A percentile compares a stretch with the other conserved stretches of the same genome.
phyloP scores from a whole-genome alignment of 2,888 invertebrate genomes.

The Acanthopleura granulata region DNA sequence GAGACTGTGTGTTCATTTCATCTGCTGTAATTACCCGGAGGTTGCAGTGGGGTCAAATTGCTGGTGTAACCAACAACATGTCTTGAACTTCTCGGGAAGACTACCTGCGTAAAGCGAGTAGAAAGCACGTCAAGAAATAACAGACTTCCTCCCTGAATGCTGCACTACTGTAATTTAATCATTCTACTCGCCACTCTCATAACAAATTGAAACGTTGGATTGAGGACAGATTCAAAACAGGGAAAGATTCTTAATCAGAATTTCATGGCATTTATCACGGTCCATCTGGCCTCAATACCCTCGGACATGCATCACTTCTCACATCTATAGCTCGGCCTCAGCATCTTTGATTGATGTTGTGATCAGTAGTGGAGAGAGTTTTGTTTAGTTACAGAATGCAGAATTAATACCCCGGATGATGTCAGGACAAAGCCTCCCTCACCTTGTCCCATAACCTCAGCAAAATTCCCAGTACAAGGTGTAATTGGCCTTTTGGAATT shows the following conservation, averaged over 20 bases:
- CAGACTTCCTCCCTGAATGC: not conserved
- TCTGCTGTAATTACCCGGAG: not conserved
- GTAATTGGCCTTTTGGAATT: too few species aligned
- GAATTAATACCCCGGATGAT: too few species aligned
- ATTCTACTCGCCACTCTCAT: not conserved
- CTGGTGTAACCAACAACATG: not conserved
- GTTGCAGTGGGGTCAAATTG: not conserved
- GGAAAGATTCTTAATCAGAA: not conserved
- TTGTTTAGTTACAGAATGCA: too few species aligned
- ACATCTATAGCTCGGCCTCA: too few species aligned
- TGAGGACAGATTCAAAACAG: not conserved
- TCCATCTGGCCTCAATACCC: not conserved
- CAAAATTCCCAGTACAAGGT: too few species aligned
- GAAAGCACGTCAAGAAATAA: slow-evolving; percentile 10
- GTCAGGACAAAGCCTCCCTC: too few species aligned
- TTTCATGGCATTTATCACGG: not conserved
- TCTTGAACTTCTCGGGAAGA: not conserved
- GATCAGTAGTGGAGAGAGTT: too few species aligned
- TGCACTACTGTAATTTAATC: not conserved
- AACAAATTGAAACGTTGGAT: not conserved
- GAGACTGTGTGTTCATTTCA: not conserved
- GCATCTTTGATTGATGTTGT: too few species aligned
- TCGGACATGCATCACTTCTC: too few species aligned
- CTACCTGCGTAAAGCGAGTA: not conserved
- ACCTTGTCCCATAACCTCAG: too few species aligned